phyloP scores from a whole-genome alignment of 2,113 vertebrate genomes.

The Noctilio leporinus region DNA sequence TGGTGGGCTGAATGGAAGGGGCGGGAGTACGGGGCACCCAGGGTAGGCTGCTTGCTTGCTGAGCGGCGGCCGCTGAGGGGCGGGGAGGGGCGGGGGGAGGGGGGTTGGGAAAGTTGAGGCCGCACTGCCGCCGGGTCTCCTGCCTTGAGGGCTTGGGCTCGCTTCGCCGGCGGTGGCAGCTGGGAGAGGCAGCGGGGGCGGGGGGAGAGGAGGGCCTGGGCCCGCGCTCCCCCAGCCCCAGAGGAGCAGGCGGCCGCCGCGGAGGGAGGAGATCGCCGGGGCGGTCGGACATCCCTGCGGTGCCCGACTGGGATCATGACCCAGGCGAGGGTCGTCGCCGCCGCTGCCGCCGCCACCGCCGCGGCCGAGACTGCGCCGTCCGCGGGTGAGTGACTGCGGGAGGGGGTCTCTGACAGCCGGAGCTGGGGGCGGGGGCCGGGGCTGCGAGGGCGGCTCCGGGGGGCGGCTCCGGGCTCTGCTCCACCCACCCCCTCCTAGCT shows the following conservation, averaged over 20 bases:
- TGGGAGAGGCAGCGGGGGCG: slow-evolving; percentile 61
- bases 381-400: slow-evolving; percentile 67
- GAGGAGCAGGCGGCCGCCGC: slow-evolving; percentile 50
- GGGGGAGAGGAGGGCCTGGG: slow-evolving; percentile 71
- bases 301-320: slow-evolving; percentile 75
- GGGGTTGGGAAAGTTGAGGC: slow-evolving; percentile 72
- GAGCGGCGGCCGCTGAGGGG: slow-evolving; percentile 57
- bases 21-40: slow-evolving; percentile 8
- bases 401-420: slow-evolving; percentile 49
- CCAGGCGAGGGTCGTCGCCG: slow-evolving; percentile 68
- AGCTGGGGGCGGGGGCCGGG: slow-evolving; percentile 45
- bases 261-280: slow-evolving; percentile 2
- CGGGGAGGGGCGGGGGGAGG: slow-evolving; percentile 59
- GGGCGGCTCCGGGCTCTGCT: slow-evolving; percentile 62
- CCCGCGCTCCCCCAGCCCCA: slow-evolving; percentile 65
- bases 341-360: slow-evolving; percentile 45
- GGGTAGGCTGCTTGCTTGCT: slow-evolving; percentile 50
- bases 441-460: slow-evolving; percentile 60
- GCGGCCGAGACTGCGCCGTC: slow-evolving; percentile 56
- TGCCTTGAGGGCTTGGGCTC: slow-evolving; percentile 66
- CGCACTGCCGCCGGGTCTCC: slow-evolving; percentile 64
- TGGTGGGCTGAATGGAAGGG: background rate
- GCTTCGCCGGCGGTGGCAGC: slow-evolving; percentile 57
- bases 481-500: slow-evolving; percentile 60
- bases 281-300: slow-evolving; percentile 22